These are phyloP conservation scores for Carassius gibelio DNA, from an alignment of 2,113 vertebrate species.

Conservation along the genomic window DNA sequence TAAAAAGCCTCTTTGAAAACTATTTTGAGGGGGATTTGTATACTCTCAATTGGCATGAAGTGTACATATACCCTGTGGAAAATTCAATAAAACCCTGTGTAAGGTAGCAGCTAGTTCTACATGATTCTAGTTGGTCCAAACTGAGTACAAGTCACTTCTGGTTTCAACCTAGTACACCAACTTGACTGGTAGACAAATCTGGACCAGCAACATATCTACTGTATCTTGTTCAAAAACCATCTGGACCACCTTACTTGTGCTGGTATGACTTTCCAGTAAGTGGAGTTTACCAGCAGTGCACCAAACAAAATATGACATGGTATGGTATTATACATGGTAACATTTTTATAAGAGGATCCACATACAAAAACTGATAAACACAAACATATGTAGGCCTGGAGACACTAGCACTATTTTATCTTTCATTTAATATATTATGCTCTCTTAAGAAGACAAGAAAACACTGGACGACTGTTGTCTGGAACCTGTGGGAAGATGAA, in stretches of 20 bases:
- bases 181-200: not conserved
- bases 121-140: not conserved
- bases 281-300: not conserved
- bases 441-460: slow-evolving; percentile 16
- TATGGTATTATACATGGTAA: not conserved
- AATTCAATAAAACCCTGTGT: not conserved
- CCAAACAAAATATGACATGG: not conserved
- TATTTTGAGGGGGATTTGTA: slow-evolving; percentile 7
- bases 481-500: not conserved
- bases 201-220: not conserved
- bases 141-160: not conserved
- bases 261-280: not conserved
- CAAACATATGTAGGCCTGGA: not conserved
- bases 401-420: slow-evolving; percentile 29
- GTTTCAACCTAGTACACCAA: not conserved
- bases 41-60: slow-evolving; percentile 26
- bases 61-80: not conserved
- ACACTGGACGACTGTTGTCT: slow-evolving; percentile 10
- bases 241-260: not conserved
- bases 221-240: not conserved
- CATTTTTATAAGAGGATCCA: not conserved
- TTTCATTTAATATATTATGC: slow-evolving; percentile 29
- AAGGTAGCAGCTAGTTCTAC: not conserved
- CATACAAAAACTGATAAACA: not conserved
- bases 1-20: slow-evolving; percentile 5